Evolutionary conservation across 2,797 vertebrate genomes (phyloP).

Genomic region (Alosa sapidissima): DNA sequence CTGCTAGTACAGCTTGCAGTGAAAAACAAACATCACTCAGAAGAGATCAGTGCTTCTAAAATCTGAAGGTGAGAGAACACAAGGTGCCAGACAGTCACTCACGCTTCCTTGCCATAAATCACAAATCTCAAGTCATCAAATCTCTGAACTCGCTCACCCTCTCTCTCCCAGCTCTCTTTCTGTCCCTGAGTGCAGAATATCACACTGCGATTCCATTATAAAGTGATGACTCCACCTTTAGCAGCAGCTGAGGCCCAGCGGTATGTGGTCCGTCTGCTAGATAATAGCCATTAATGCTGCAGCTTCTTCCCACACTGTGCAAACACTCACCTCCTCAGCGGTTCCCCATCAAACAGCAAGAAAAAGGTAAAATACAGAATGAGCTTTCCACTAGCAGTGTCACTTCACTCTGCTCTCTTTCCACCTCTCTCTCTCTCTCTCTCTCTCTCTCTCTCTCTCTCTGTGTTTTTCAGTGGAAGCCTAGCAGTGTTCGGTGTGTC

Average conservation of each 20-base stretch:
- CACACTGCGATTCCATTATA: conserved; percentile 44
- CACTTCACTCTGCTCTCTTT: conserved; percentile 49
- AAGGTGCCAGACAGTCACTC: conserved; percentile 43
- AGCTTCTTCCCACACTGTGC: conserved; percentile 56
- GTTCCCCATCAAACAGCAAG: conserved; percentile 64
- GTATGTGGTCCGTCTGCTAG: conserved; percentile 60
- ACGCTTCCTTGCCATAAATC: conserved; percentile 50
- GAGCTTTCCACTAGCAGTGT: conserved; percentile 47
- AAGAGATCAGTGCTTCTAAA: neutral
- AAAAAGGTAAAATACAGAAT: conserved; percentile 54
- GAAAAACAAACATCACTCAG: neutral
- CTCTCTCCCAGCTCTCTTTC: neutral
- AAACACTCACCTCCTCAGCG: conserved; percentile 53
- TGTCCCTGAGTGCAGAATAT: conserved; percentile 6
- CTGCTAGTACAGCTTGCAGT: neutral
- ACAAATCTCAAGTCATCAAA: conserved; percentile 49
- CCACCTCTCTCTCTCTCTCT: conserved; percentile 37
- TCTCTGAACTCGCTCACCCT: neutral
- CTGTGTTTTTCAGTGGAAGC: conserved; percentile 54
- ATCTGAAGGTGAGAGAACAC: neutral
- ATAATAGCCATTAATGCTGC: conserved; percentile 69
- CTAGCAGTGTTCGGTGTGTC: conserved; percentile 62
- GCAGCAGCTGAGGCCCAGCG: conserved; percentile 58
- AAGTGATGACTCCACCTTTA: conserved; percentile 42
- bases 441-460: neutral